Base-by-base conservation (phyloP, 1,140 invertebrate species). In the Macrosteles quadrilineatus region DNA sequence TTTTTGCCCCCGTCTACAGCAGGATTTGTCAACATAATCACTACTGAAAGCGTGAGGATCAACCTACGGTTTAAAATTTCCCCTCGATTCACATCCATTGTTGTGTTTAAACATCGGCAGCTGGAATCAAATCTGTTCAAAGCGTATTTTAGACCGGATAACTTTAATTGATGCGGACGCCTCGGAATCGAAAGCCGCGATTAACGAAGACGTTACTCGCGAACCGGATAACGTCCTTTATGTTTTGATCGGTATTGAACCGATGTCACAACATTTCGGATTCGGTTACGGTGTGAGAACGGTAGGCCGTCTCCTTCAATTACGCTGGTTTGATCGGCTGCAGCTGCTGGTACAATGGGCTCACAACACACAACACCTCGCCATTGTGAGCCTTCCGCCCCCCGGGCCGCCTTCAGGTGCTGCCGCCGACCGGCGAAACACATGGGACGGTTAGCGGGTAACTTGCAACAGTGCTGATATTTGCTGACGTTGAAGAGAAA, bases 241-340 rank as follows among this genome's bases (percentile, higher is more conserved):
- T 59, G 55, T 59, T 59, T 14, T 59, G 55, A 59, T 59, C 55
- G 27, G 55, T 59, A 59, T 59, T 59, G 55, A 59, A 59, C 55
- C 21, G 25, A 25, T 59, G 55, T 59, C 55, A 59, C 21, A 59
- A 59, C 55, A 59, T 59, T 59, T 59, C 55, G 55, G 55, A 59
- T 59, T 59, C 55, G 55, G 55, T 59, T 59, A 27, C 55, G 14
- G 55, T 3, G 14, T 3, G 6, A 25, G 23, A 25, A 23, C 21
- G 6, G 55, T 4, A 9, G 55, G 55, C 12, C 9, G 55, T 29
- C 55, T 59, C 55, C 55, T 25, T 29, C 55, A 59, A 59, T 59
- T 59, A 59, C 6, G 55, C 21, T 4, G 55, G 55, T 59, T 59
- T 59, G 55, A 59, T 59, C 55, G 55, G 25, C 25, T 14, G 23